Evolutionary conservation across 2,888 invertebrate species (phyloP), one percentile per base, ranked within the genome.

Genomic region (Lasioglossum morio): DNA sequence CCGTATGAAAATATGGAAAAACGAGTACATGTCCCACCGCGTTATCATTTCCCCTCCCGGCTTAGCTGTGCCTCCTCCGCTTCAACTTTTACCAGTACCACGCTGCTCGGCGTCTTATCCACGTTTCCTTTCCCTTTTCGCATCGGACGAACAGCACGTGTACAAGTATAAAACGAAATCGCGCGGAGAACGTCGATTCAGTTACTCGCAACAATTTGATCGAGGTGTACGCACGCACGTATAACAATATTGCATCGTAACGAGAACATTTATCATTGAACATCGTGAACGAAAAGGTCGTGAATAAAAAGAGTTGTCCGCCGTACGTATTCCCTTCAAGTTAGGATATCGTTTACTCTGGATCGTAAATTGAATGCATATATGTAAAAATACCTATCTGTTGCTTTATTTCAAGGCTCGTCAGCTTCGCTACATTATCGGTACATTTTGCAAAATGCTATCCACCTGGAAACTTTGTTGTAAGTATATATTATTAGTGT

Each of bases 81-180:
- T 57, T 76, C 78, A 48, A 85, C 86, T 87, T 79, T 87, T 86
- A 81, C 87, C 77, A 80, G 46, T 69, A 43, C 63, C 60, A 43
- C 63, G 81, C 40, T 53, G 34, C 53, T 73, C 63, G 63, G 46
- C 53, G 37, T 78, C 76, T 87, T 87, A 83, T 84, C 84, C 87
- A 72, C 84, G 34, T 74, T 87, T 84, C 87, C 87, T 86, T 84
- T 84, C 87, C 80, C 87, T 79, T 84, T 86, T 81, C 43, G 78
- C 78, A 75, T 73, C 82, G 57, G 53, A 74, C 70, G 63, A 86
- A 81, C 60, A 90, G 60, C 84, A 90, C 82, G 88, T 86, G 85
- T 85, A 74, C 81, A 74, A 72, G 81, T 94, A 94, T 94, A 94
- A 94, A 89, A 93, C 91, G 92, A 91, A 92, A 89, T 92, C 89